A percentile compares a stretch with the other conserved stretches of the same genome.
Evolutionary conservation across 2,888 invertebrate species (phyloP).

Genomic region (Tetanocera ferruginea): DNA sequence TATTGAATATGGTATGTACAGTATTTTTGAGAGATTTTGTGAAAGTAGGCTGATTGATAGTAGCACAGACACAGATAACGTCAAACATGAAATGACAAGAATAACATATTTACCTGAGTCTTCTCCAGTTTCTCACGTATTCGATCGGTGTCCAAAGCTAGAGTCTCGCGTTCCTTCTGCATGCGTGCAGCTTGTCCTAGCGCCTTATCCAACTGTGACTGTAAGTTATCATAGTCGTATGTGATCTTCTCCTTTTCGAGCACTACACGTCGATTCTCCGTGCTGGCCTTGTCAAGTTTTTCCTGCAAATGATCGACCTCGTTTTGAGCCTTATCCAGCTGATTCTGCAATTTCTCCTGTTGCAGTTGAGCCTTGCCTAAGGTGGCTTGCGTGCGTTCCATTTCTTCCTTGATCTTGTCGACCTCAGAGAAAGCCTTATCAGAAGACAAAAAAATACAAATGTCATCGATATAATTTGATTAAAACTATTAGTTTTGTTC

Average conservation of each 20-base stretch:
- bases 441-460: too few relatives aligned
- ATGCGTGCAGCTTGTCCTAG: conserved; percentile 87
- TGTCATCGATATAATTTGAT: too few relatives aligned
- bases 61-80: conserved; percentile 50
- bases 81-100: conserved; percentile 41
- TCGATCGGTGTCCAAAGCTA: conserved; percentile 86
- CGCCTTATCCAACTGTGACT: conserved; percentile 92
- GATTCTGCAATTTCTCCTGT: conserved; percentile 91
- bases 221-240: conserved; percentile 91
- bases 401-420: conserved; percentile 88
- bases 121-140: conserved; percentile 91
- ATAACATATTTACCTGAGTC: conserved; percentile 77
- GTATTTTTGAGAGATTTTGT: conserved; percentile 45
- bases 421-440: conserved; percentile 79
- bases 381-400: conserved; percentile 89
- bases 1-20: conserved; percentile 43
- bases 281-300: conserved; percentile 84
- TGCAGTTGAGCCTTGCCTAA: conserved; percentile 92
- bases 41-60: conserved; percentile 8
- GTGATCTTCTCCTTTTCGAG: conserved; percentile 91
- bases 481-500: background rate
- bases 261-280: conserved; percentile 81
- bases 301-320: conserved; percentile 93
- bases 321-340: conserved; percentile 89
- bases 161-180: conserved; percentile 90